Percentiles rank a stretch among this genome's conserved stretches.
These are phyloP conservation scores for Drosophila nasuta DNA, from an alignment of 1,140 invertebrate genomes.

Conservation along the genomic window DNA sequence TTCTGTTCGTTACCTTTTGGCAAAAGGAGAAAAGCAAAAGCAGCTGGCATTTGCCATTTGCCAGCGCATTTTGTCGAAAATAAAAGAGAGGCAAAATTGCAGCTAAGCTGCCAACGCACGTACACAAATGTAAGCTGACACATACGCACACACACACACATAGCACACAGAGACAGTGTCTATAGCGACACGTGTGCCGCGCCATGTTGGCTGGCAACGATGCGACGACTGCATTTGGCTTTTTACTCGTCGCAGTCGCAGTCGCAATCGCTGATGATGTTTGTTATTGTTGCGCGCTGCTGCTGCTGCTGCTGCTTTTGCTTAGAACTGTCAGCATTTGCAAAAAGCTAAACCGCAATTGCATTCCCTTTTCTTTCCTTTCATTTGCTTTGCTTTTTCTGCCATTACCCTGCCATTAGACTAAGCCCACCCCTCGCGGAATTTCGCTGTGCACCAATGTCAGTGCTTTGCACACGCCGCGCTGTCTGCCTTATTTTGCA, in stretches of 20 bases:
- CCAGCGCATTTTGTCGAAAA: slow-evolving; percentile 63
- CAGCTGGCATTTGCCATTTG: slow-evolving; percentile 11
- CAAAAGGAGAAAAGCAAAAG: background rate
- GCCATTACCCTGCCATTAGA: slow-evolving; percentile 32
- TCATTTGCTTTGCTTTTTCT: background rate
- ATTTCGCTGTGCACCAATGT: slow-evolving; percentile 31
- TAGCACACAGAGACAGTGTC: slow-evolving; percentile 1
- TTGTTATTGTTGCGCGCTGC: slow-evolving; percentile 11
- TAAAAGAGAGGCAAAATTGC: slow-evolving; percentile 32
- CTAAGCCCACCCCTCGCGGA: slow-evolving; percentile 33
- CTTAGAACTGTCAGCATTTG: slow-evolving; percentile 70
- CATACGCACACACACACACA: slow-evolving; percentile 29
- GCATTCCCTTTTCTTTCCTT: slow-evolving; percentile 11
- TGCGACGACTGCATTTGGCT: slow-evolving; percentile 59
- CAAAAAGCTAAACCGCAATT: slow-evolving; percentile 75
- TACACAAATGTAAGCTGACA: slow-evolving; percentile 6
- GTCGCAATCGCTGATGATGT: slow-evolving; percentile 9
- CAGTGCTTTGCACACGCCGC: slow-evolving; percentile 69
- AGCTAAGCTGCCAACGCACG: slow-evolving; percentile 45
- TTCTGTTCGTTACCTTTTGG: background rate
- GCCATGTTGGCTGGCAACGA: slow-evolving; percentile 75
- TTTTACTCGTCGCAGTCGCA: slow-evolving; percentile 10
- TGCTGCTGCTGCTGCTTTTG: slow-evolving; percentile 24
- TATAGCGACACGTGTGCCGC: slow-evolving; percentile 66
- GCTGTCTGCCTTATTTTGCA: slow-evolving; percentile 72